phyloP scores from a whole-genome alignment of 2,888 invertebrate species.

The Icerya purchasi region DNA sequence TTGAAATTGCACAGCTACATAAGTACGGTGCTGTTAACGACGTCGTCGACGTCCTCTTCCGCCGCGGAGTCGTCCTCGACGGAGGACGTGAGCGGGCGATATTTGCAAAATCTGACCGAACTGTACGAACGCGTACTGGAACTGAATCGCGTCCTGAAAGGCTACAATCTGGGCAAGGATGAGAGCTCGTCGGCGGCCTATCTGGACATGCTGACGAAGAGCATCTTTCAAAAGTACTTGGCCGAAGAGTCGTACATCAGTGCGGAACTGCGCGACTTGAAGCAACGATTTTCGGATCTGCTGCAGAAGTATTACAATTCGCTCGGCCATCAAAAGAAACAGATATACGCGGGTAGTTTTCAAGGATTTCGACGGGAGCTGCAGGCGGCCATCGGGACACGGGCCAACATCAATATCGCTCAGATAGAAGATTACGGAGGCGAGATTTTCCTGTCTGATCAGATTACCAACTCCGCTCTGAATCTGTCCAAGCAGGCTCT shows the following conservation, averaged over 20 bases:
- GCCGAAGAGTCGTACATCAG: constrained; percentile 48
- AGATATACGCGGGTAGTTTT: constrained; percentile 50
- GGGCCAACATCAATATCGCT: constrained; percentile 80
- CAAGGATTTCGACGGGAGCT: constrained; percentile 82
- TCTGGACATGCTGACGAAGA: constrained; percentile 51
- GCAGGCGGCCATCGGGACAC: constrained; percentile 76
- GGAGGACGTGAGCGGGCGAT: constrained; percentile 36
- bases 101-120: constrained; percentile 69
- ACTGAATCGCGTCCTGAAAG: constrained; percentile 14
- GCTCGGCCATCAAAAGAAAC: constrained; percentile 86
- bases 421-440: constrained; percentile 91
- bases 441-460: constrained; percentile 89
- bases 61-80: too few species aligned
- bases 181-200: constrained; percentile 50
- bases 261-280: constrained; percentile 53
- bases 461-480: constrained; percentile 72
- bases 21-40: not conserved
- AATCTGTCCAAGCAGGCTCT: constrained; percentile 80
- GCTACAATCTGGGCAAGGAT: constrained; percentile 55
- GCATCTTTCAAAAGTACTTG: constrained; percentile 58
- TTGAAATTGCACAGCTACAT: constrained; percentile 39
- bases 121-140: constrained; percentile 33
- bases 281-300: constrained; percentile 49
- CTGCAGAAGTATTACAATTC: constrained; percentile 73
- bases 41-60: too few species aligned